Evolutionary conservation across 2,888 invertebrate species (phyloP).

Genomic region (Patella pellucida): DNA sequence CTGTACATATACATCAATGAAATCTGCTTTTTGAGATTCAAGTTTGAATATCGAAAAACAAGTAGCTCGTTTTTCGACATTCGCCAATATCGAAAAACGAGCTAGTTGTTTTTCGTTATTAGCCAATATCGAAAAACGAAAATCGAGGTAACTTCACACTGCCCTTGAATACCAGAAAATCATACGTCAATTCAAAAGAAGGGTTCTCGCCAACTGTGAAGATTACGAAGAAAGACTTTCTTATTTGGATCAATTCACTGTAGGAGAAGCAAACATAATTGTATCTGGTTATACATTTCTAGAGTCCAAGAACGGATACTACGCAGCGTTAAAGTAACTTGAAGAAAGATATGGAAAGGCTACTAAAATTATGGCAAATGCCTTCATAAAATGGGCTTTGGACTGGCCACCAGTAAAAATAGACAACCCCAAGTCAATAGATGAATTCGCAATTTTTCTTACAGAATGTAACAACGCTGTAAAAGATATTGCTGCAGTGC

Average conservation of each 20-base stretch:
- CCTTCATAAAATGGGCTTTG: conserved; percentile 19
- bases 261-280: conserved; percentile 15
- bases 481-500: conserved; percentile 2
- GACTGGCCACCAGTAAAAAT: conserved; percentile 25
- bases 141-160: too few relatives aligned
- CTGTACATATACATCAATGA: too few relatives aligned
- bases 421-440: conserved; percentile 13
- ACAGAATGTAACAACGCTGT: conserved; percentile 20
- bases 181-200: conserved; percentile 25
- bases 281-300: conserved; percentile 8
- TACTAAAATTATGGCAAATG: conserved; percentile 11
- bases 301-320: conserved; percentile 5
- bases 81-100: too few relatives aligned
- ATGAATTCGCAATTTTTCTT: conserved; percentile 15
- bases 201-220: conserved; percentile 14
- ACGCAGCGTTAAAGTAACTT: conserved; percentile 1
- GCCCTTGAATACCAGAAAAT: conserved; percentile 25
- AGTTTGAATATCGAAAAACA: too few relatives aligned
- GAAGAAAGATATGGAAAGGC: conserved; percentile 18
- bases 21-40: too few relatives aligned
- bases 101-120: too few relatives aligned
- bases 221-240: conserved; percentile 16
- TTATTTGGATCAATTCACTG: conserved; percentile 19
- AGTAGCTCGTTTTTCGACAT: too few relatives aligned
- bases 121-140: too few relatives aligned